Conservation (phyloP, 2,797 vertebrate species). For the Gymnothorax javanicus region DNA sequence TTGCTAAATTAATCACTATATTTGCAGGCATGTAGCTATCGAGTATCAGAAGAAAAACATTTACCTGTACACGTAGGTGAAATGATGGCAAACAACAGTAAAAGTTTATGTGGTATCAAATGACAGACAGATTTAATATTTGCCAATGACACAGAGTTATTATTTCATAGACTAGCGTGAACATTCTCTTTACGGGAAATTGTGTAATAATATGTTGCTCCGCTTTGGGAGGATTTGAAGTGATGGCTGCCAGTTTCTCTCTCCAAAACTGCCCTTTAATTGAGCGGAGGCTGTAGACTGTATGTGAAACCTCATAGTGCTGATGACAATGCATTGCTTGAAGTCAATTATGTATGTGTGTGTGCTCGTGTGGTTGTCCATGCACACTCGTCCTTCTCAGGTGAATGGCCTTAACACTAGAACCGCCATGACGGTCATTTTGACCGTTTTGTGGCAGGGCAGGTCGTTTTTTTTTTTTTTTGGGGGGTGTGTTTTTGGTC, state of each 20-base stretch:
- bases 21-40: background rate
- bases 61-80: background rate
- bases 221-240: background rate
- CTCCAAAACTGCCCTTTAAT: slow-evolving; percentile 5
- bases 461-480: background rate
- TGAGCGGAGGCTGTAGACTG: background rate
- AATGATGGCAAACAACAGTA: background rate
- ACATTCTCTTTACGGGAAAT: background rate
- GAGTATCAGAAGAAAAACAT: background rate
- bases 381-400: background rate
- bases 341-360: background rate
- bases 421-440: too few species aligned
- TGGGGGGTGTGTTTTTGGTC: background rate
- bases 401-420: background rate
- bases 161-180: background rate
- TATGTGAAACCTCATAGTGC: background rate
- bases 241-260: background rate
- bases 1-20: background rate
- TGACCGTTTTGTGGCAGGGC: background rate
- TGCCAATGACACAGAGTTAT: background rate
- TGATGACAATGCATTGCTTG: background rate
- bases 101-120: background rate
- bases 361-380: background rate
- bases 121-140: slow-evolving; percentile 17
- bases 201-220: background rate